Percentiles rank a stretch among this genome's conserved stretches.
phyloP scores from a whole-genome alignment of 2,888 invertebrate species.

The Pristionchus arcanus region DNA sequence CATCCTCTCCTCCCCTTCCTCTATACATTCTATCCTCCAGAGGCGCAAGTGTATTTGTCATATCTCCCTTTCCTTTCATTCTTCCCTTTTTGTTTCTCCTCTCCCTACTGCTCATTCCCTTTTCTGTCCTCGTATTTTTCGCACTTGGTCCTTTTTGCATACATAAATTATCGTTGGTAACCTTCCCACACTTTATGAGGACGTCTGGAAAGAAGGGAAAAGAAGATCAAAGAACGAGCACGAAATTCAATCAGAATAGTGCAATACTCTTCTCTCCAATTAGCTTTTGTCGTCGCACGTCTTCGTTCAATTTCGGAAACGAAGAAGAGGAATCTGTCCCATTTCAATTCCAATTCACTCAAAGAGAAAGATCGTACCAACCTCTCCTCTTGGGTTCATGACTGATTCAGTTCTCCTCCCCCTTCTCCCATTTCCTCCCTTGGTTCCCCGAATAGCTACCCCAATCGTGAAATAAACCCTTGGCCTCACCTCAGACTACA shows the following conservation, averaged over 20 bases:
- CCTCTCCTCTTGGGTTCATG: background rate
- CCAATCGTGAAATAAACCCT: background rate
- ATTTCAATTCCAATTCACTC: background rate
- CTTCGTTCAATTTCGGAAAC: conserved; percentile 39
- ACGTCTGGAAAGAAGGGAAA: background rate
- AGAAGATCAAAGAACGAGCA: background rate
- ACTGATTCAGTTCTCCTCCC: background rate
- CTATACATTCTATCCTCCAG: conserved; percentile 19
- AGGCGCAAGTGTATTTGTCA: conserved; percentile 22
- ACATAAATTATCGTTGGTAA: conserved; percentile 36
- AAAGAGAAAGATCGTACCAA: background rate
- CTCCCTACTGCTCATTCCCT: background rate
- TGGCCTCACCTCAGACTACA: background rate
- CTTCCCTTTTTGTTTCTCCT: conserved; percentile 8
- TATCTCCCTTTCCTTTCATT: conserved; percentile 4
- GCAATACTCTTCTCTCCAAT: conserved; percentile 2
- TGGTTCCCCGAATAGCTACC: background rate
- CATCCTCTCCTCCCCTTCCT: background rate
- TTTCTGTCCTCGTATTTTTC: conserved; percentile 12
- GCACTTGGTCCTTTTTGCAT: background rate
- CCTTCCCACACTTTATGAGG: background rate
- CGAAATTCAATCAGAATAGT: conserved; percentile 36
- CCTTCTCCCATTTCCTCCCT: background rate
- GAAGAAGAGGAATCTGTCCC: background rate
- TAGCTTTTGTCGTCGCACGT: conserved; percentile 34